Evolutionary conservation across 2,888 invertebrate species (phyloP).

Genomic region (Tineola bisselliella): DNA sequence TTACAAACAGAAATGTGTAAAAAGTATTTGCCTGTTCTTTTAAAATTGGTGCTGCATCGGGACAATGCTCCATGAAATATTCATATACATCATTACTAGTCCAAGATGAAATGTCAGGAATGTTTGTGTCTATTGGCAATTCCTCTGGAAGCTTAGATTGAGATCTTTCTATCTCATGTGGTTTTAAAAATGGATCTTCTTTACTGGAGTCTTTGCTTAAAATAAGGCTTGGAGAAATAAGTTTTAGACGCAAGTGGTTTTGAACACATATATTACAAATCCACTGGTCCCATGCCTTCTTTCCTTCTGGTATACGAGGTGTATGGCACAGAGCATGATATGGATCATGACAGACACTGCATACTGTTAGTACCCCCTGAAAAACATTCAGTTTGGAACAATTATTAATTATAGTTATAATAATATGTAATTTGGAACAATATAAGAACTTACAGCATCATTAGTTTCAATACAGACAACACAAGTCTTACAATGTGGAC

Average conservation of each 20-base stretch:
- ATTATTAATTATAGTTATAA: neutral
- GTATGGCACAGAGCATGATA: constrained; percentile 85
- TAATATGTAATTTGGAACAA: neutral
- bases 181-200: constrained; percentile 53
- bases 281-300: constrained; percentile 73
- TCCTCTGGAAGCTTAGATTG: constrained; percentile 47
- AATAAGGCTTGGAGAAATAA: constrained; percentile 42
- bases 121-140: constrained; percentile 69
- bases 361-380: constrained; percentile 78
- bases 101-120: constrained; percentile 87
- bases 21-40: constrained; percentile 74
- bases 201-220: constrained; percentile 20
- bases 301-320: constrained; percentile 70
- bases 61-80: constrained; percentile 81
- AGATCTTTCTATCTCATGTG: constrained; percentile 54
- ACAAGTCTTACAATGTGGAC: constrained; percentile 90
- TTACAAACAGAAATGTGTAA: neutral
- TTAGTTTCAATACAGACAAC: constrained; percentile 81
- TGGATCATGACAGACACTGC: constrained; percentile 85
- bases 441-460: constrained; percentile 70
- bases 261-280: constrained; percentile 74
- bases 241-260: constrained; percentile 36
- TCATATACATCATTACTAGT: constrained; percentile 82
- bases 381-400: constrained; percentile 23
- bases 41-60: constrained; percentile 82